Base-by-base conservation (phyloP, 53 echinoderm and acorn worm genomes). In the Apostichopus leukothele region DNA sequence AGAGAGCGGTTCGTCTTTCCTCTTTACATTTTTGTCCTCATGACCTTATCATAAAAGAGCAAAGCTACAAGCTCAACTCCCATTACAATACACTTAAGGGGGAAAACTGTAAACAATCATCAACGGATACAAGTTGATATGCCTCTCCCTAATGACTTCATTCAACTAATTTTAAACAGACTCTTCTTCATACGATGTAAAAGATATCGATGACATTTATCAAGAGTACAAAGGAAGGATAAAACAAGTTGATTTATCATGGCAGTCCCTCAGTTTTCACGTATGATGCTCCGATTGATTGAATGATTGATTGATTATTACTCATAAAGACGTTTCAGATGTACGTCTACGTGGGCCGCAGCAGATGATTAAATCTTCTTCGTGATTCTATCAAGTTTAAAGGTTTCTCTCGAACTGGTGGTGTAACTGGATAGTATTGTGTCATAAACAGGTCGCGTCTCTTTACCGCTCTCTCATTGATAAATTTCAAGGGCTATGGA, bases 401-500 rank as follows among this genome's bases (percentile, higher is more conserved):
- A 39, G 39, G 39, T 39, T 39, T 39, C 39, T 39, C 0, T 39
- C 39, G 39, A 39, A 39, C 39, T 9, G 54, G 6, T n/a, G 79
- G 20, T 81, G 81, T 81, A 81, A 81, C 59, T 54, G 14, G 81
- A 81, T 81, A 81, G 10, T 51, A 3, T n/a, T 50, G 20, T 81
- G 59, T 81, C 81, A 54, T 59, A 81, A 81, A 81, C 19, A n/a
- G 81, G 81, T 19, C 57, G 53, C 81, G 54, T 81, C n/a, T 51
- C 11, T 54, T n/a, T 39, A 39, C 7, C 55, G 81, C 81, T 25
- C 23, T 59, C 55, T 59, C 81, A 81, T 81, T 81, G 81, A 81
- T 81, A 81, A 81, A 55, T 57, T 54, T 81, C 19, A 52, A 54
- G 55, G 59, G 81, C 23, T 81, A 81, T 81, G 81, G 81, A 81